These are phyloP conservation scores for Drepana arcuata DNA, from an alignment of 1,140 invertebrate species.

Conservation along the genomic window DNA sequence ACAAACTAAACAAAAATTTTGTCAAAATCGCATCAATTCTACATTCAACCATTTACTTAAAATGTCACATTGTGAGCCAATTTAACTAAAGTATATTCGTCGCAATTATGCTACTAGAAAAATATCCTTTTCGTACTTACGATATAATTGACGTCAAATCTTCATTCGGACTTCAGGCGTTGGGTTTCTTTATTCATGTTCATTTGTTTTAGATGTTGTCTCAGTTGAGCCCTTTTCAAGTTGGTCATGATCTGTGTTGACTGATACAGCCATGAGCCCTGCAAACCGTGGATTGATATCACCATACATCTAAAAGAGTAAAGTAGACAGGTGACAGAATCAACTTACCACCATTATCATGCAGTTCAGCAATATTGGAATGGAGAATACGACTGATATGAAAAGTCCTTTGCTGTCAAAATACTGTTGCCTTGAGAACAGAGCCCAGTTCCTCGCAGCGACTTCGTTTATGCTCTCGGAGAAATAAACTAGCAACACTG, in stretches of 20 bases:
- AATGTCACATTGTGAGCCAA: too few species aligned
- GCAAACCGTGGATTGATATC: constrained; percentile 40
- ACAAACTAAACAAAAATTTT: too few species aligned
- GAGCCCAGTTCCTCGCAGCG: constrained; percentile 87
- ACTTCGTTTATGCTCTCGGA: constrained; percentile 91
- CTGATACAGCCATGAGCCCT: constrained; percentile 90
- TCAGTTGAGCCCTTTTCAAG: constrained; percentile 83
- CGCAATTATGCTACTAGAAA: constrained; percentile 5
- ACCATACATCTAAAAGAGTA: background rate
- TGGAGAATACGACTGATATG: constrained; percentile 92
- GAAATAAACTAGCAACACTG: constrained; percentile 89
- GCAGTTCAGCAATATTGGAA: constrained; percentile 91
- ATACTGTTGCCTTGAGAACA: constrained; percentile 91
- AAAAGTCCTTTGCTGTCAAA: constrained; percentile 94
- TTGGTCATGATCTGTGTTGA: constrained; percentile 89
- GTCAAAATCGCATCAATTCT: too few species aligned
- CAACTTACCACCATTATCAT: constrained; percentile 93
- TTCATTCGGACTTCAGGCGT: constrained; percentile 42
- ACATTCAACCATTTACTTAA: too few species aligned
- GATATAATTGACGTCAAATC: constrained; percentile 16
- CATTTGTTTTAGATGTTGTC: constrained; percentile 70
- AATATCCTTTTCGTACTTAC: constrained; percentile 16
- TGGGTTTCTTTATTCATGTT: constrained; percentile 50
- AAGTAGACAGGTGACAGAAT: constrained; percentile 10
- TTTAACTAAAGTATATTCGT: too few species aligned